Conservation (phyloP, 2,888 invertebrate genomes). For the Athalia circularis region DNA sequence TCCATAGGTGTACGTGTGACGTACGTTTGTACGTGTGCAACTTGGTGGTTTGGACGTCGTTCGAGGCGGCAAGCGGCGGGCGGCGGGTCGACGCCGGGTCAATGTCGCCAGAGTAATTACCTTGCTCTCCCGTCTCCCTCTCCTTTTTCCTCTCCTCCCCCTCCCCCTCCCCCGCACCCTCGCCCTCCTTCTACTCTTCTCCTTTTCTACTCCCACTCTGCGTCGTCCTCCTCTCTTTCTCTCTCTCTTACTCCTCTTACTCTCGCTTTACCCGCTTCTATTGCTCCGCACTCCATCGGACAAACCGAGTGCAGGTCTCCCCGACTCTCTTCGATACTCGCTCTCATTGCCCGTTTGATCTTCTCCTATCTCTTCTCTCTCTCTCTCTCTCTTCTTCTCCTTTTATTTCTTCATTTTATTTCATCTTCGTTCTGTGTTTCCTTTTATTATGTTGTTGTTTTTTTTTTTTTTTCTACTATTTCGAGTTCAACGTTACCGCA, state of each 20-base stretch:
- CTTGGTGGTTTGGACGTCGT: constrained; percentile 61
- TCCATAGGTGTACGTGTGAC: constrained; percentile 75
- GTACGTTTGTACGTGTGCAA: constrained; percentile 79
- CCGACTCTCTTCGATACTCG: background rate
- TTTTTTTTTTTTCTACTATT: background rate
- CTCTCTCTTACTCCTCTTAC: constrained; percentile 2
- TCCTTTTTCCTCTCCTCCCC: constrained; percentile 46
- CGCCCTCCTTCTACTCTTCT: constrained; percentile 11
- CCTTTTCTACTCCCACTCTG: background rate
- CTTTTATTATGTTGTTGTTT: no score
- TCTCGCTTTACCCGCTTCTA: constrained; percentile 9
- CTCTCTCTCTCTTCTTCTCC: constrained; percentile 16
- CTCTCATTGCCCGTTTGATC: constrained; percentile 22
- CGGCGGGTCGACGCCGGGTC: constrained; percentile 70
- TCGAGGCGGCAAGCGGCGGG: constrained; percentile 60
- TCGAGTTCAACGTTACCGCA: background rate
- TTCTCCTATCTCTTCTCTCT: background rate
- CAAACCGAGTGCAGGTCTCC: no score
- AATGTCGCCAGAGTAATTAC: constrained; percentile 72
- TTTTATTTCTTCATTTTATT: background rate
- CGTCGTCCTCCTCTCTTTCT: background rate
- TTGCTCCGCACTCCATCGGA: background rate
- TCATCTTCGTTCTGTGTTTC: background rate
- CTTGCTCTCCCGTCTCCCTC: constrained; percentile 55
- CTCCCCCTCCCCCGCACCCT: constrained; percentile 47